A percentile compares a stretch with the other conserved stretches of the same genome.
Conservation (phyloP, 2,888 invertebrate genomes). For the Ditylenchus weischeri region DNA sequence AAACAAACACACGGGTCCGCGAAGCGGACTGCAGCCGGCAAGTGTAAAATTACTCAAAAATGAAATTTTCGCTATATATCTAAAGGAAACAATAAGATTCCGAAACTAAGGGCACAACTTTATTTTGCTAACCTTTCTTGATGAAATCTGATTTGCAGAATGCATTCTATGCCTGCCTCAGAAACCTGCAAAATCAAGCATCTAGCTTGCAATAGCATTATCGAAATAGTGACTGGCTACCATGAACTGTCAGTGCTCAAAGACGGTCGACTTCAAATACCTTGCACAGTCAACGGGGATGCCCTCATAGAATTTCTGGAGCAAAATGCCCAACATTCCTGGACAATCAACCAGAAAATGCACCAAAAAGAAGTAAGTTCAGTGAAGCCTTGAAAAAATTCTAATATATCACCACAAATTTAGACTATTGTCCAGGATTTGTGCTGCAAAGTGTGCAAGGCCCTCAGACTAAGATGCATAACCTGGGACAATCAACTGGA, state of each 20-base stretch:
- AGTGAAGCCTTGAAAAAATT: background rate
- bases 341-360: conserved; percentile 17
- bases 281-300: conserved; percentile 53
- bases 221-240: conserved; percentile 44
- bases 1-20: no score
- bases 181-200: background rate
- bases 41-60: no score
- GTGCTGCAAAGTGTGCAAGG: conserved; percentile 8
- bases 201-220: background rate
- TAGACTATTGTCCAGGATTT: conserved; percentile 11
- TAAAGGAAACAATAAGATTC: no score
- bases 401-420: background rate
- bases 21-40: no score
- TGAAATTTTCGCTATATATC: no score
- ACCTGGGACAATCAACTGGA: conserved; percentile 30
- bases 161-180: conserved; percentile 8
- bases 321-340: conserved; percentile 31
- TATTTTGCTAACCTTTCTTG: background rate
- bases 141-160: conserved; percentile 10
- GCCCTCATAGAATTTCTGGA: conserved; percentile 45
- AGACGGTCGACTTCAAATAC: conserved; percentile 50
- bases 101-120: no score
- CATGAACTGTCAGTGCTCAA: conserved; percentile 45
- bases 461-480: conserved; percentile 24
- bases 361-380: conserved; percentile 20